Percentiles rank a stretch among this genome's conserved stretches.
phyloP scores from a whole-genome alignment of 2,113 vertebrate species.

The Rissa tridactyla region DNA sequence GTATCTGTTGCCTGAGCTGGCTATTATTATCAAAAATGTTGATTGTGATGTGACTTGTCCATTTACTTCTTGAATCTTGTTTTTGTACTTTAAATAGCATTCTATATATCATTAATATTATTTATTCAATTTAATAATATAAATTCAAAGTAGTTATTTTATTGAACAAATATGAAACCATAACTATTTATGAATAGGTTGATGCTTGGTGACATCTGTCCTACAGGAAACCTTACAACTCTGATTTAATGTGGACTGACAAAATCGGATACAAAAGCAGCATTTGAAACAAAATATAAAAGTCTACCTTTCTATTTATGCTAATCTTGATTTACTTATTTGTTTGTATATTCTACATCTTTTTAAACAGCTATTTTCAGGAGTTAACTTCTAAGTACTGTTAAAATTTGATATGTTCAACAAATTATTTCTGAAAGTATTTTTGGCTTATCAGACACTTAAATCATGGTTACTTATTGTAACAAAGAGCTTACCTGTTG shows the following conservation, averaged over 20 bases:
- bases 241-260: not conserved
- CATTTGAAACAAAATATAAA: not conserved
- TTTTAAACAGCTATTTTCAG: not conserved
- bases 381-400: not conserved
- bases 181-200: not conserved
- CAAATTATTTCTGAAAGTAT: not conserved
- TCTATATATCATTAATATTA: not conserved
- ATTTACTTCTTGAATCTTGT: not conserved
- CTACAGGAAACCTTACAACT: not conserved
- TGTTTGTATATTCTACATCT: not conserved
- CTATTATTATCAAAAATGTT: not conserved
- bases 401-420: not conserved
- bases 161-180: not conserved
- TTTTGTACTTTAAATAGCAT: not conserved
- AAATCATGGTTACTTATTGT: not conserved
- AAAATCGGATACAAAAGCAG: not conserved
- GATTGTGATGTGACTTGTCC: not conserved
- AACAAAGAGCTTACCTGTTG: not conserved
- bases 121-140: not conserved
- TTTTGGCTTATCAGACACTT: not conserved
- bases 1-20: not conserved
- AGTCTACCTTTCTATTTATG: not conserved
- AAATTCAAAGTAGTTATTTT: not conserved
- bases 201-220: not conserved
- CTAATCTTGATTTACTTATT: not conserved